Conservation (phyloP, 2,113 vertebrate genomes). For the Bucco capensis region DNA sequence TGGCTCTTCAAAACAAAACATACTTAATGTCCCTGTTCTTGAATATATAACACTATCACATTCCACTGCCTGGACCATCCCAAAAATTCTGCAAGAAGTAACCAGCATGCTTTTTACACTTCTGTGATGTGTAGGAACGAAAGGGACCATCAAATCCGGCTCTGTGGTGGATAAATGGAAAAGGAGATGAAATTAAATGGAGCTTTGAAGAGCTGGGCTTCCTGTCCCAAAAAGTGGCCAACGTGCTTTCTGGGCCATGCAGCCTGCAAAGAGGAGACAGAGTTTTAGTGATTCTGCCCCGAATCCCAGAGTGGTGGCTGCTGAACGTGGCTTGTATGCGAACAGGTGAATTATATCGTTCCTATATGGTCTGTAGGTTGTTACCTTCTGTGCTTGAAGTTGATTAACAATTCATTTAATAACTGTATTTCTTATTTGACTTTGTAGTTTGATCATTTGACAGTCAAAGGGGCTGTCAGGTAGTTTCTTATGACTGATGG, state of each 20-base stretch:
- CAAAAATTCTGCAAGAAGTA: background rate
- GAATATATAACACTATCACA: background rate
- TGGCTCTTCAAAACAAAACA: background rate
- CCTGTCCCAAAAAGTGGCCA: slow-evolving; percentile 74
- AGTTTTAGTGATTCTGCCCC: slow-evolving; percentile 73
- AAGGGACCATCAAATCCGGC: slow-evolving; percentile 64
- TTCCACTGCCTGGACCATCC: background rate
- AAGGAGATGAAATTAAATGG: slow-evolving; percentile 73
- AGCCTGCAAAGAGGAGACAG: slow-evolving; percentile 71
- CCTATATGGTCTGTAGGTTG: background rate
- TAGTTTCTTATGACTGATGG: background rate
- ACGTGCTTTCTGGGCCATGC: slow-evolving; percentile 68
- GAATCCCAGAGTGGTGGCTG: slow-evolving; percentile 82
- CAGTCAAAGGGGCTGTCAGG: background rate
- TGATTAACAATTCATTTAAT: background rate
- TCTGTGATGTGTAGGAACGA: background rate
- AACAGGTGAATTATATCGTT: slow-evolving; percentile 63
- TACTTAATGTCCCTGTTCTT: background rate
- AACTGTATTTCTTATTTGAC: background rate
- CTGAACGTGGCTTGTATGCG: slow-evolving; percentile 76
- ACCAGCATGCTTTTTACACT: background rate
- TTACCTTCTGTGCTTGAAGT: background rate
- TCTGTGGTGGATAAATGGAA: slow-evolving; percentile 79
- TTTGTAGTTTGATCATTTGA: background rate
- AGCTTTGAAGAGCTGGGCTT: slow-evolving; percentile 75